Conservation (phyloP, 1,140 invertebrate genomes). For the Monomorium pharaonis region DNA sequence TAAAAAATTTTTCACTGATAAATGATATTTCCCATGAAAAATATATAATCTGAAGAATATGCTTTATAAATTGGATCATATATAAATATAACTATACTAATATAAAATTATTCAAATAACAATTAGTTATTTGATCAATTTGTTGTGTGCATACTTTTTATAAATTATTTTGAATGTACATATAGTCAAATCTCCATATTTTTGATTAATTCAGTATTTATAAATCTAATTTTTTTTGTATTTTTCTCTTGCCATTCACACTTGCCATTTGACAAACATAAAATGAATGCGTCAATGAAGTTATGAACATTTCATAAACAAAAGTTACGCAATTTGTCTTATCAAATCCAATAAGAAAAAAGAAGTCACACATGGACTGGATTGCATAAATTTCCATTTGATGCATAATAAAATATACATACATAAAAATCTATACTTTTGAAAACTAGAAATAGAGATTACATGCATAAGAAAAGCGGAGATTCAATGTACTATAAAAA, state of each 20-base stretch:
- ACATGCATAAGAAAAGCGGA: neutral
- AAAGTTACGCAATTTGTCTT: neutral
- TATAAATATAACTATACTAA: neutral
- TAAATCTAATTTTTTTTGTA: neutral
- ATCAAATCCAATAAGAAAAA: neutral
- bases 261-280: neutral
- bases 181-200: neutral
- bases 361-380: neutral
- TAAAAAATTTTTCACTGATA: neutral
- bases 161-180: neutral
- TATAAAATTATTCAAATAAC: neutral
- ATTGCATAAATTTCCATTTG: neutral
- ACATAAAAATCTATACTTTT: neutral
- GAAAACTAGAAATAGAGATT: neutral
- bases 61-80: neutral
- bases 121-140: neutral
- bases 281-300: neutral
- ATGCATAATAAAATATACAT: neutral
- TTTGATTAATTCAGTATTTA: neutral
- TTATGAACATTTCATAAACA: neutral
- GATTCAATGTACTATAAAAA: neutral
- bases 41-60: neutral
- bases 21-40: neutral
- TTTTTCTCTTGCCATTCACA: neutral
- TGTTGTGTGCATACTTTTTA: neutral